Evolutionary conservation across 2,113 vertebrate species (phyloP), one percentile per base, ranked within the genome.

Genomic region (Andinoacara biseriatus): DNA sequence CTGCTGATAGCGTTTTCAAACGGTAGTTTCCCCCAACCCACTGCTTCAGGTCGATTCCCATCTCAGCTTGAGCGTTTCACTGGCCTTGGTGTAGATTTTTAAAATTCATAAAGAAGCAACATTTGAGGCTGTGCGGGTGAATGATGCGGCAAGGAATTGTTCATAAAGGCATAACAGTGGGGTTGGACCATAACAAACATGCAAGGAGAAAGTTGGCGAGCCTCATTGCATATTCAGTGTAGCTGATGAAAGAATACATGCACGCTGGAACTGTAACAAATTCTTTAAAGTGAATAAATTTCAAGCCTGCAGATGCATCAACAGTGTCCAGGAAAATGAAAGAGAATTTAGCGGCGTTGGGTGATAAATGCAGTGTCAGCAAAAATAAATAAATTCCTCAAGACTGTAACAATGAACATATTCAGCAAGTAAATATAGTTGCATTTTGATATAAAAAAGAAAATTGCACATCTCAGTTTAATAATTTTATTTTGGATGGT

Each of bases 221-320:
- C 84, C 82, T 86, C 52, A 49, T 83, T 63, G 56, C 83, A 82
- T 82, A 76, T 84, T 86, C 60, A 65, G 75, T 74, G 72, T 58
- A 84, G 84, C 81, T 81, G 76, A 90, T 85, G 81, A 89, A 86
- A 77, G 49, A 89, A 87, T 67, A 78, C 38, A 84, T 76, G 59
- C 61, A 29, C 61, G 63, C 75, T 52, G 35, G 63, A 84, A 83
- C 80, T 78, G 80, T 83, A 67, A 80, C 52, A 58, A 49, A 74
- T 62, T 76, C 83, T 74, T 81, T 43, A 43, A 60, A 69, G 74
- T 49, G 79, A 80, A 61, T 87, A 69, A 2, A 80, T 74, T 58
- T 86, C 76, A 81, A 65, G 33, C 13, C 22, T 76, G 15, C 18
- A 4, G 22, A 63, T 80, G 58, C 59, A 78, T 62, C 62, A 74